These are phyloP conservation scores for Meloe dianella DNA, from an alignment of 2,888 invertebrate species.

Conservation along the genomic window DNA sequence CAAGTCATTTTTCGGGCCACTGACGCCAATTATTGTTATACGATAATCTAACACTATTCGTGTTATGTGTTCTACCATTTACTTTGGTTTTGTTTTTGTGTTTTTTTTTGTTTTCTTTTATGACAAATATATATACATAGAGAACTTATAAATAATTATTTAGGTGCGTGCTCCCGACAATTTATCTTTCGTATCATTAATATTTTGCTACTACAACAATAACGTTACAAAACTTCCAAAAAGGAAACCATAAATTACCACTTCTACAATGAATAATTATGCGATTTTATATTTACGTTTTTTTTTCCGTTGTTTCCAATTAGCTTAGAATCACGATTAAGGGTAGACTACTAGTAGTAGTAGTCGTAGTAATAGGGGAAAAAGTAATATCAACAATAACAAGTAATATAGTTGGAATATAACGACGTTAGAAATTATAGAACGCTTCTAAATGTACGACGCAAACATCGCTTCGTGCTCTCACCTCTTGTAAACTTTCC, in stretches of 20 bases:
- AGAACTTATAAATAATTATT: constrained; percentile 32
- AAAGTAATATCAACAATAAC: background rate
- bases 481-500: constrained; percentile 11
- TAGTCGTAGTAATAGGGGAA: background rate
- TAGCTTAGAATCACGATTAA: background rate
- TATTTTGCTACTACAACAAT: constrained; percentile 25
- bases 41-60: background rate
- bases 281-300: background rate
- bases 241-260: constrained; percentile 31
- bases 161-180: constrained; percentile 30
- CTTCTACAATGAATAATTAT: constrained; percentile 30
- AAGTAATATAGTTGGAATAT: background rate
- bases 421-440: background rate
- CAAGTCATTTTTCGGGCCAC: constrained; percentile 45
- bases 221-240: constrained; percentile 26
- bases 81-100: constrained; percentile 12
- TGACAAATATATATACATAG: background rate
- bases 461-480: constrained; percentile 12
- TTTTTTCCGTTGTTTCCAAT: too few relatives aligned
- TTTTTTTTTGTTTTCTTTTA: constrained; percentile 12
- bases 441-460: background rate
- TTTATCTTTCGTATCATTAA: constrained; percentile 33
- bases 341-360: too few relatives aligned
- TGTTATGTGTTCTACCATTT: constrained; percentile 15
- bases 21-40: constrained; percentile 33